Evolutionary conservation across 1,140 invertebrate species (phyloP), one percentile per base, ranked within the genome.

Genomic region (Drosophila arizonae): DNA sequence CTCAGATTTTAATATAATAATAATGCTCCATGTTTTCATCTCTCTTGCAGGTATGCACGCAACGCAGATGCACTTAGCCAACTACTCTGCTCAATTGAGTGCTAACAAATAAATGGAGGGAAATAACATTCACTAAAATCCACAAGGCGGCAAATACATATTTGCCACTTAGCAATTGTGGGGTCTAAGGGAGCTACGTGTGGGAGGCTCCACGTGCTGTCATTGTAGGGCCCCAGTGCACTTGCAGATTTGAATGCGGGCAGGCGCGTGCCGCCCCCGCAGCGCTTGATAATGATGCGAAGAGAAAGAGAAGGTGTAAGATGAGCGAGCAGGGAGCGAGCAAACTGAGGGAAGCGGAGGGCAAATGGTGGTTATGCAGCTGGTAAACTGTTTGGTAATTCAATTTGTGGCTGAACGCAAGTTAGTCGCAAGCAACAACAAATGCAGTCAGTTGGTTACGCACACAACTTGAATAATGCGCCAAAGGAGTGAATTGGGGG

Each of bases 321-420:
- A 21, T 30, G 39, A 2, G 41, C 21, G 39, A 21, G 10, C 13
- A 17, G 8, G 11, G 21, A 2, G 21, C 1, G 5, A 33, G 46
- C 2, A 33, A 33, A 8, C 11, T 30, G 21, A 24, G 21, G 21
- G 21, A 54, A 46, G 60, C 9, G 33, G n/a, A 26, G 60, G 68
- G 21, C 26, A 48, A 71, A 51, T 48, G 33, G 61, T 57, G 45
- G 61, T 71, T 64, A 71, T 54, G 68, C 77, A 75, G 64, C 73
- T 87, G 84, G 77, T 78, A 88, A 84, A 76, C 73, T 88, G 79
- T 88, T 77, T 66, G 76, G 76, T 88, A 84, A 88, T 88, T 88
- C 78, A 84, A 84, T 88, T 88, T 88, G 84, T 65, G 84, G 84
- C 70, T 88, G 80, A 88, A 88, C 84, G 70, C 84, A 80, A 78